Evolutionary conservation across 2,888 invertebrate species (phyloP), one percentile per base, ranked within the genome.

Genomic region (Pristionchus japonicus): DNA sequence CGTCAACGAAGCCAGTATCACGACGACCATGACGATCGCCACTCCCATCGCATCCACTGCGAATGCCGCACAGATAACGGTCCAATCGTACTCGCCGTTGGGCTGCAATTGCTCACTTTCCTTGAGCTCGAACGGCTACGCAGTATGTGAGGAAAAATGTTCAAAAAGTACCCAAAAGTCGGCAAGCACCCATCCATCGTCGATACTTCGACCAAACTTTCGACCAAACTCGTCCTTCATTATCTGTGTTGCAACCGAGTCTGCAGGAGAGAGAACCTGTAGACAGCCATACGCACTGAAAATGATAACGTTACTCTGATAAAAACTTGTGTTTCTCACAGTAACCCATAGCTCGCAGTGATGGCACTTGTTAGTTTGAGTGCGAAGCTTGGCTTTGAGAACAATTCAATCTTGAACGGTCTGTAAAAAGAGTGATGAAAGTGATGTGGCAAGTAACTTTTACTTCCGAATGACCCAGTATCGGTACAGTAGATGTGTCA

Each of bases 391-490:
- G 70, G 70, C 13, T 34, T 70, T 9, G 70, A 70, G 31, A 70
- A 70, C 17, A 70, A 37, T 9, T 70, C 70, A 6, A 70, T 70
- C 7, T 70, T 70, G 37, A 70, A 70, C 3, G 70, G 70, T 20
- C 70, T 70, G 70, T 9, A 70, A 70, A 15, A 7, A 20, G 2
- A 15, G 17, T 37, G 0, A 37, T 34, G 20, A 31, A 34, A 1
- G 13, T 15, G 31, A 31, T 27, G 9, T 11, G 13, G 67, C 13
- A 70, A 6, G 17, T 34, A 20, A 23, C 6, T 37, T 3, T 34
- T 40, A 70, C 70, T 70, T 70, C 37, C 37, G 70, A 37, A 70
- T 70, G 20, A 70, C 70, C 70, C 70, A 70, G 23, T 70, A 70
- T 34, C 70, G 70, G 23, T 70, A 70, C 37, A 70, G 70, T 20